Evolutionary conservation across 2,888 invertebrate species (phyloP).

Genomic region (Aplocera efformata): DNA sequence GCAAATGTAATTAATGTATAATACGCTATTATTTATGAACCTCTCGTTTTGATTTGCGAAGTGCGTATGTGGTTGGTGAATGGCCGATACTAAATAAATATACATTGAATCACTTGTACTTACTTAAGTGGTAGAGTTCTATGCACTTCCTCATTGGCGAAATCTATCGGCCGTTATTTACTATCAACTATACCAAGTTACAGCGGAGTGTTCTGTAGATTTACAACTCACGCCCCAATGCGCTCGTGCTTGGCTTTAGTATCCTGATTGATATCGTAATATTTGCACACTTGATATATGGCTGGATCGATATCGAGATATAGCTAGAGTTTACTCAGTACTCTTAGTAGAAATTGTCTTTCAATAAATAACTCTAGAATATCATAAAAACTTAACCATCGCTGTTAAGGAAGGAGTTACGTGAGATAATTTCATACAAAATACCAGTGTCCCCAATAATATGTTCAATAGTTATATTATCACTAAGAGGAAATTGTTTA

Average conservation of each 20-base stretch:
- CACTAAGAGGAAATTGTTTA: conserved; percentile 6
- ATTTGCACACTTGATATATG: conserved; percentile 36
- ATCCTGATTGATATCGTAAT: conserved; percentile 40
- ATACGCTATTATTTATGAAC: conserved; percentile 36
- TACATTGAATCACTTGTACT: conserved; percentile 32
- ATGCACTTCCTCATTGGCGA: conserved; percentile 45
- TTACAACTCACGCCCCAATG: conserved; percentile 59
- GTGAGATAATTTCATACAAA: too few relatives aligned
- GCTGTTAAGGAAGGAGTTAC: too few relatives aligned
- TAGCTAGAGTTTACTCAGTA: conserved; percentile 5
- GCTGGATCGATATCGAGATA: conserved; percentile 33
- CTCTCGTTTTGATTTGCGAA: conserved; percentile 31
- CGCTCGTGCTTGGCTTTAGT: conserved; percentile 47
- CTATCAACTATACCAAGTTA: conserved; percentile 21
- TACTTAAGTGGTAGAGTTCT: conserved; percentile 37
- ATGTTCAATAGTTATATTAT: conserved; percentile 23
- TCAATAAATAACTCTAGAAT: too few relatives aligned
- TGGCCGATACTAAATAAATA: conserved; percentile 39
- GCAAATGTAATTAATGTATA: conserved; percentile 36
- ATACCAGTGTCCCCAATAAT: conserved; percentile 1
- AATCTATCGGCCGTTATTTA: conserved; percentile 37
- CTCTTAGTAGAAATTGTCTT: too few relatives aligned
- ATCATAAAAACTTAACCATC: too few relatives aligned
- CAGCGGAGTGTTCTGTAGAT: conserved; percentile 43
- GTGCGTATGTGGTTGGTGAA: conserved; percentile 30